phyloP scores from a whole-genome alignment of 2,888 invertebrate genomes.

The Macaria notata region DNA sequence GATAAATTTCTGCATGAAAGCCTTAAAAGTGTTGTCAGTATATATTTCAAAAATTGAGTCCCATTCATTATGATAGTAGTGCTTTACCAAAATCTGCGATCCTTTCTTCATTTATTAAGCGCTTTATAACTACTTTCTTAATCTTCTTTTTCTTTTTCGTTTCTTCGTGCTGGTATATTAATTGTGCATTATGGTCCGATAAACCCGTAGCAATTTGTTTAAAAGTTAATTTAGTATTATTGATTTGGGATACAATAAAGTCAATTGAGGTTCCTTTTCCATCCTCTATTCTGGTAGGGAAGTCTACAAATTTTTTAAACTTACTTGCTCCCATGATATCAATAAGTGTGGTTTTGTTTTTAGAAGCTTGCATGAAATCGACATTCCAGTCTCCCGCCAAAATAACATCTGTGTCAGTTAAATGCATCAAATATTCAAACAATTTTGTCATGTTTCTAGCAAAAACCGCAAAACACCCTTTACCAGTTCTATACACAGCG shows the following conservation, averaged over 20 bases:
- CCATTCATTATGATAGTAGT: slow-evolving; percentile 1
- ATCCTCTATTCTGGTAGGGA: not conserved
- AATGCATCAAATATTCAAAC: too few relatives aligned
- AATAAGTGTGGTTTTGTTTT: not conserved
- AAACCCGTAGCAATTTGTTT: not conserved
- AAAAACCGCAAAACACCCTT: too few relatives aligned
- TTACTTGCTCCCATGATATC: slow-evolving; percentile 1
- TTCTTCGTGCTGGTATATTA: not conserved
- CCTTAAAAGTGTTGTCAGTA: not conserved
- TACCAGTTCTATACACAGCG: too few relatives aligned
- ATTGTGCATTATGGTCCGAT: slow-evolving; percentile 5
- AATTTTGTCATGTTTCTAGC: too few relatives aligned
- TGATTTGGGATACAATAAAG: not conserved
- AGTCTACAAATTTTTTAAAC: slow-evolving; percentile 1
- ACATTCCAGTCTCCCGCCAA: slow-evolving; percentile 2
- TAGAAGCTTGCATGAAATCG: not conserved
- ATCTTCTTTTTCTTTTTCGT: too few relatives aligned
- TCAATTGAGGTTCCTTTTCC: not conserved
- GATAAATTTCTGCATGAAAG: not conserved
- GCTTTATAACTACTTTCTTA: too few relatives aligned
- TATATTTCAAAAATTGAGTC: not conserved
- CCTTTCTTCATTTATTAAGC: too few relatives aligned
- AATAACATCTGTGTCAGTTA: not conserved
- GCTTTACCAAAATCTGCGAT: not conserved
- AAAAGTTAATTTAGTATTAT: not conserved